Evolutionary conservation across 1,140 invertebrate genomes (phyloP).

Genomic region (Lordiphosa mommai): DNA sequence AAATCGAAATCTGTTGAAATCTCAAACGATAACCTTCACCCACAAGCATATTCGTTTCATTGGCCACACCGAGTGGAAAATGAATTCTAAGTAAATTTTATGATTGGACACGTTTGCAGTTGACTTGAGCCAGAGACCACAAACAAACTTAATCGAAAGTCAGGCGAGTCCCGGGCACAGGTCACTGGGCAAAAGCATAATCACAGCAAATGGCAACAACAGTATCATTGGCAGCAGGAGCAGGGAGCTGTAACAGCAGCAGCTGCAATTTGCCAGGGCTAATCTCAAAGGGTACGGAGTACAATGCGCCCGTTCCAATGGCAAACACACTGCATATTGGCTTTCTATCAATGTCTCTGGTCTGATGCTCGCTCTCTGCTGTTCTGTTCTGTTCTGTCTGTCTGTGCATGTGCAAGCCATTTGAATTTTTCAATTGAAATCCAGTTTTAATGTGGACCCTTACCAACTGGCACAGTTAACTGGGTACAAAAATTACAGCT

Average conservation of each 20-base stretch:
- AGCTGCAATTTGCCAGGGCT: constrained; percentile 49
- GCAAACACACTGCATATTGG: constrained; percentile 23
- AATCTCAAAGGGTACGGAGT: constrained; percentile 61
- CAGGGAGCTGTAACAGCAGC: constrained; percentile 6
- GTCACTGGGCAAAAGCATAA: constrained; percentile 49
- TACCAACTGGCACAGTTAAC: constrained; percentile 45
- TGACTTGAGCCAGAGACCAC: constrained; percentile 17
- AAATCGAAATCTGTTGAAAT: too few species aligned
- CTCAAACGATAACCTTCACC: too few species aligned
- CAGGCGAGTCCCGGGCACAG: constrained; percentile 25
- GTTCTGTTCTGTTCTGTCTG: too few species aligned
- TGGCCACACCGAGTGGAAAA: neutral
- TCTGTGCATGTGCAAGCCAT: constrained; percentile 13
- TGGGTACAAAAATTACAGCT: constrained; percentile 45
- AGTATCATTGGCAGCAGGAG: constrained; percentile 13
- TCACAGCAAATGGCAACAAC: constrained; percentile 8
- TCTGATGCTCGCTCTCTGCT: constrained; percentile 16
- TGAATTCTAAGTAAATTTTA: constrained; percentile 1
- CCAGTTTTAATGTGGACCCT: constrained; percentile 60
- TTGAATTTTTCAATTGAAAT: constrained; percentile 70
- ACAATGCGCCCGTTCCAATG: constrained; percentile 15
- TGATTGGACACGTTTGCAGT: constrained; percentile 32
- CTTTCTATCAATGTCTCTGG: constrained; percentile 42
- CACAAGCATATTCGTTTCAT: neutral
- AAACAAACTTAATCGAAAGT: constrained; percentile 61